Percentiles rank a stretch among this genome's conserved stretches.
These are phyloP conservation scores for Dolichoris vasculosae DNA, from an alignment of 1,140 invertebrate genomes.

Conservation along the genomic window DNA sequence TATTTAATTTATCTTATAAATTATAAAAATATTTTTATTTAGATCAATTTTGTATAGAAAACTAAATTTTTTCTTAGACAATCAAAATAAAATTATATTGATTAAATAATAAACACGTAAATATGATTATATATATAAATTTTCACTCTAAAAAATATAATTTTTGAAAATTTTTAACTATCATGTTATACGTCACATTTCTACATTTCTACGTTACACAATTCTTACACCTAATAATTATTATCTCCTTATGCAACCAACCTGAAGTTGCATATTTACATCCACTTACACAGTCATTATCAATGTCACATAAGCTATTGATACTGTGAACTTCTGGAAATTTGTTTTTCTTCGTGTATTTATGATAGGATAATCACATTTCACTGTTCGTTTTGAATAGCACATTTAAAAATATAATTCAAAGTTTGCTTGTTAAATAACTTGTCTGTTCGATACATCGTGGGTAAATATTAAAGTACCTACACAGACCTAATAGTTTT, in stretches of 20 bases:
- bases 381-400: background rate
- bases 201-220: background rate
- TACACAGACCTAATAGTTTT: background rate
- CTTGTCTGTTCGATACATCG: background rate
- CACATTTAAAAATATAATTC: background rate
- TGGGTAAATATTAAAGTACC: background rate
- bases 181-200: background rate
- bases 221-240: slow-evolving; percentile 2
- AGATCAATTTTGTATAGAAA: no score
- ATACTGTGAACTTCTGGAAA: background rate
- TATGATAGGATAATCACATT: background rate
- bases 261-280: background rate
- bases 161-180: no score
- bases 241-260: slow-evolving; percentile 16
- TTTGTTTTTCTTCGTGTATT: no score
- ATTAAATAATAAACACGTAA: no score
- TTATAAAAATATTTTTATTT: no score
- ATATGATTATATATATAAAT: no score
- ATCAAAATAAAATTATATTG: no score
- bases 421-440: slow-evolving; percentile 1
- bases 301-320: background rate
- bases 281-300: background rate
- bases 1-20: no score
- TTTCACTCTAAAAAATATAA: no score
- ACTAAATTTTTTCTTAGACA: no score